These are phyloP conservation scores for Leucoraja erinaceus DNA, from an alignment of 2,113 vertebrate genomes.

Conservation along the genomic window DNA sequence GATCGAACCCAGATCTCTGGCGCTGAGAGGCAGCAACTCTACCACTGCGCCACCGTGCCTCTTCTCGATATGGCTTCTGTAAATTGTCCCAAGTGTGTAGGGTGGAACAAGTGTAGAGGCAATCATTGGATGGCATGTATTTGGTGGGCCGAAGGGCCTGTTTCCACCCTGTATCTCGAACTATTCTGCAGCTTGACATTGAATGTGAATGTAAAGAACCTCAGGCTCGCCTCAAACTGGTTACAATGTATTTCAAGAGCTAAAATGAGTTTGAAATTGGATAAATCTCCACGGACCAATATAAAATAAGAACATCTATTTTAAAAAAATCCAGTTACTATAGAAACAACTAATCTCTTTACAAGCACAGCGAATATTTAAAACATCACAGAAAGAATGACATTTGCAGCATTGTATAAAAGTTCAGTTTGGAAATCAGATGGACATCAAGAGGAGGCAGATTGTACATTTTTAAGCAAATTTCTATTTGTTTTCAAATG, in stretches of 20 bases:
- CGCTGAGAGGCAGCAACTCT: no score
- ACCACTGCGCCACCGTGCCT: no score
- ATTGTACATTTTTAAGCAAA: neutral
- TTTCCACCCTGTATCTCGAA: no score
- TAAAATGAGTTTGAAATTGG: neutral
- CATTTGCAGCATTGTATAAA: neutral
- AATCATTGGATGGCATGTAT: no score
- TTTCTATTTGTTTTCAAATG: neutral
- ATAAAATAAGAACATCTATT: neutral
- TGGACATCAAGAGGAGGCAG: neutral
- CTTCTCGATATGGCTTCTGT: no score
- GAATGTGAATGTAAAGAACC: neutral
- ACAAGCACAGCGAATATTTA: neutral
- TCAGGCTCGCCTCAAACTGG: neutral
- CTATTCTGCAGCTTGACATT: neutral
- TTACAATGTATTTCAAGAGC: neutral
- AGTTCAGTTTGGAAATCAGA: neutral
- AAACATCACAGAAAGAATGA: neutral
- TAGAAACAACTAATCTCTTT: neutral
- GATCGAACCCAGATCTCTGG: no score
- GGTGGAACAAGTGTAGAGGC: no score
- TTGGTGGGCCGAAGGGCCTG: no score
- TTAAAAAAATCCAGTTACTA: neutral
- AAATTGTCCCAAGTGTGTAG: no score
- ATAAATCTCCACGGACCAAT: neutral